phyloP scores from a whole-genome alignment of 2,113 vertebrate species.

The Microtus montanus region DNA sequence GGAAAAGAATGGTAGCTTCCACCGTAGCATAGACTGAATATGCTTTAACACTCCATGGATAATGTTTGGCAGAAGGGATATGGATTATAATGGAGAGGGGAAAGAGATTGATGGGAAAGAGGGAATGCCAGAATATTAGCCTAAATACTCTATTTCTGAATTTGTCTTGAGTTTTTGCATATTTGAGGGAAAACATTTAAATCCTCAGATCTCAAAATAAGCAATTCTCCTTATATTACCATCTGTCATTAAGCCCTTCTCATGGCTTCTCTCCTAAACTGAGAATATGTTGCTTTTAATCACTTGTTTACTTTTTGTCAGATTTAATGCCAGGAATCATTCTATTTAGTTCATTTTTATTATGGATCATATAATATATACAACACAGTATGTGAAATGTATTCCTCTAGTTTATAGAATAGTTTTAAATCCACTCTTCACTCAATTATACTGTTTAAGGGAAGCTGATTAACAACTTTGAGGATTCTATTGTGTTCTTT shows the following conservation, averaged over 20 bases:
- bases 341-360: slow-evolving; percentile 22
- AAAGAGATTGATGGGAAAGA: neutral
- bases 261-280: neutral
- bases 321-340: neutral
- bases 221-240: neutral
- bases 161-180: neutral
- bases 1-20: neutral
- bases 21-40: neutral
- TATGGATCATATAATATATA: neutral
- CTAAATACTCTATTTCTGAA: neutral
- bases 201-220: slow-evolving; percentile 37
- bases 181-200: slow-evolving; percentile 11
- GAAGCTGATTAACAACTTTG: neutral
- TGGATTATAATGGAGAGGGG: neutral
- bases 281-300: neutral
- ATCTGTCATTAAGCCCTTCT: neutral
- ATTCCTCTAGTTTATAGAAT: neutral
- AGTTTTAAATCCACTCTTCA: neutral
- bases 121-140: neutral
- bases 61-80: neutral
- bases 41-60: neutral
- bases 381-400: neutral
- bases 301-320: slow-evolving; percentile 18
- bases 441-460: neutral
- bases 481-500: neutral